phyloP scores from a whole-genome alignment of 2,113 vertebrate genomes.

The Corapipo altera region DNA sequence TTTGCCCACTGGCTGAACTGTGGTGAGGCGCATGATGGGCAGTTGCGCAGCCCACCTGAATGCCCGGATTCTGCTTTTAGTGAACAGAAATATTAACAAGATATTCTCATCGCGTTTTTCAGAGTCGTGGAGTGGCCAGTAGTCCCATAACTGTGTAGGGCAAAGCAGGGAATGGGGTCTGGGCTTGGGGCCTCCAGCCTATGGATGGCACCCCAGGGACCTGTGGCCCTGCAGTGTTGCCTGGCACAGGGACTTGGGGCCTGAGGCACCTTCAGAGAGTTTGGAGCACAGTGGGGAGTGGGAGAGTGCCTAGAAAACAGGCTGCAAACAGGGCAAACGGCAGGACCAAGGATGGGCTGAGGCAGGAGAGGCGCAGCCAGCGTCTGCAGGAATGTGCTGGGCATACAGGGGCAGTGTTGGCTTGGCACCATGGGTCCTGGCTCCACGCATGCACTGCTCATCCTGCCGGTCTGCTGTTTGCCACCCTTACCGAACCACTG shows the following conservation, averaged over 20 bases:
- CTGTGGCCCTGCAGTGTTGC: background rate
- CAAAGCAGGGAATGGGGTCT: fast-evolving
- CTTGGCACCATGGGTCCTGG: fast-evolving
- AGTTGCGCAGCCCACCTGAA: background rate
- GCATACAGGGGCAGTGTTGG: fast-evolving
- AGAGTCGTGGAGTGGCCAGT: background rate
- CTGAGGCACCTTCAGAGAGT: background rate
- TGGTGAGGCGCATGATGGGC: fast-evolving
- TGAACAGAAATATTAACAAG: background rate
- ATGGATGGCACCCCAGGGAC: fast-evolving
- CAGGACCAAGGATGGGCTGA: background rate
- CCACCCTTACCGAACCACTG: fast-evolving
- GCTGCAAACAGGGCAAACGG: background rate
- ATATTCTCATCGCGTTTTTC: background rate
- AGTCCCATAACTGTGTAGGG: fast-evolving
- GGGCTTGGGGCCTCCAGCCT: fast-evolving
- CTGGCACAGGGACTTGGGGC: background rate
- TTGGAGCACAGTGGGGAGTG: background rate
- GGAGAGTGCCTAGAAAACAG: background rate
- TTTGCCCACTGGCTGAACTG: background rate
- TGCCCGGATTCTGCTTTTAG: background rate
- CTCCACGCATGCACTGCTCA: fast-evolving
- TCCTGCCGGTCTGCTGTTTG: fast-evolving
- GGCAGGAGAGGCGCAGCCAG: fast-evolving
- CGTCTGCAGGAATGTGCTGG: background rate